Evolutionary conservation across 2,888 invertebrate genomes (phyloP), one percentile per base, ranked within the genome.

Genomic region (Stenurella melanura): DNA sequence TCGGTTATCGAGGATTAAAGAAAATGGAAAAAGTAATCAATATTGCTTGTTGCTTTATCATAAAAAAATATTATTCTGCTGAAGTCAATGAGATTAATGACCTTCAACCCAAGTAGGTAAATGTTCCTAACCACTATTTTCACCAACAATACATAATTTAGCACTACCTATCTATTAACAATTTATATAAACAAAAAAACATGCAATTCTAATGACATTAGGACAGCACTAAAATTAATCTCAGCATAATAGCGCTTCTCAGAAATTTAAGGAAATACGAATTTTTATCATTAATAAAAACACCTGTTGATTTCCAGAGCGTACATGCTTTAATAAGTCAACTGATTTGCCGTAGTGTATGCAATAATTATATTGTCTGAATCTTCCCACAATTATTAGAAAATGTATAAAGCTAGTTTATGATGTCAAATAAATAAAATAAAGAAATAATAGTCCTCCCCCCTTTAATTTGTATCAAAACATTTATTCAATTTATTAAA

Each of bases 401-500:
- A 63, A 61, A 50, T 63, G 60, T 58, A 19, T 15, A 63, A 63
- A 26, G n/a, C 63, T 54, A 54, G 72, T 72, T 72, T 72, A 63
- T 50, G 30, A 72, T 72, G 63, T 66, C 63, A 71, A 63, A 64
- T 73, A 73, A 69, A 73, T 66, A 70, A 70, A 72, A 75, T 75
- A 72, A 75, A 68, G 73, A 69, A 71, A 76, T 69, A 71, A 74
- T 66, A 60, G 72, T 79, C 78, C 78, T 80, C 80, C 80, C 80
- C 80, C 76, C 76, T 77, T 30, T 42, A 34, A 74, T 12, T 30
- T 64, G 15, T 50, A 73, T 73, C 58, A 66, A 61, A 76, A 74
- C 80, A 79, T 78, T 81, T 79, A 80, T 81, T 75, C 76, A 80
- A 81, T 81, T 81, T 76, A 76, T 73, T 73, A 77, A 81, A 81